Evolutionary conservation across 2,113 vertebrate species (phyloP), one percentile per base, ranked within the genome.

Genomic region (Ranitomeya variabilis): DNA sequence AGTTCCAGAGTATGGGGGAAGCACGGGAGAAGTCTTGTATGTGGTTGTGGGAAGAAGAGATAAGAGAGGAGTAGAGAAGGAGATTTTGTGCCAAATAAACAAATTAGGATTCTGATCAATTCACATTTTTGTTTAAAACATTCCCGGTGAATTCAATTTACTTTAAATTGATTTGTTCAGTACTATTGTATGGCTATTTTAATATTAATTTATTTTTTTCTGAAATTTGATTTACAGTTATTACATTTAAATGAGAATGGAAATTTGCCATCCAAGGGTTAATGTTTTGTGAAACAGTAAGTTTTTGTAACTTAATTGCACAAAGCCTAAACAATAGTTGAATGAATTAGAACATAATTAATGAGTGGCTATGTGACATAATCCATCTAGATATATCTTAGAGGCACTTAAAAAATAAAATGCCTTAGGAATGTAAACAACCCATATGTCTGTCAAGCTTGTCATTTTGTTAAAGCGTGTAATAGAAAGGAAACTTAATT

Each of bases 381-480:
- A 77, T 91, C 90, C 81, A 89, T 90, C 89, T 86, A 91, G 91
- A 91, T 90, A 81, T 64, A 90, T 90, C 92, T 88, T 90, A 86
- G 90, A 90, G 92, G 91, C 84, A 88, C 79, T 91, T 93, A 92
- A 85, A 90, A 91, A 90, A 87, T 86, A 90, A 93, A 92, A 93
- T 91, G 90, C 89, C 92, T 91, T 90, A 91, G 0, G 10, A 89
- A 89, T 90, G 90, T 91, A 92, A 94, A 92, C 90, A 93, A 91
- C 90, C 90, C 92, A 91, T 94, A 92, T 91, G 93, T 93, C 92
- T 94, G 92, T 93, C 92, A 92, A 91, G 90, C 88, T 91, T 93
- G 93, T 92, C 93, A 90, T 87, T 90, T 91, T 91, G 90, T 89
- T 90, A 90, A 89, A 91, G 91, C 90, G 91, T 92, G 90, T 76